Evolutionary conservation across 2,797 vertebrate species (phyloP).

Genomic region (Manis crassicaudata): DNA sequence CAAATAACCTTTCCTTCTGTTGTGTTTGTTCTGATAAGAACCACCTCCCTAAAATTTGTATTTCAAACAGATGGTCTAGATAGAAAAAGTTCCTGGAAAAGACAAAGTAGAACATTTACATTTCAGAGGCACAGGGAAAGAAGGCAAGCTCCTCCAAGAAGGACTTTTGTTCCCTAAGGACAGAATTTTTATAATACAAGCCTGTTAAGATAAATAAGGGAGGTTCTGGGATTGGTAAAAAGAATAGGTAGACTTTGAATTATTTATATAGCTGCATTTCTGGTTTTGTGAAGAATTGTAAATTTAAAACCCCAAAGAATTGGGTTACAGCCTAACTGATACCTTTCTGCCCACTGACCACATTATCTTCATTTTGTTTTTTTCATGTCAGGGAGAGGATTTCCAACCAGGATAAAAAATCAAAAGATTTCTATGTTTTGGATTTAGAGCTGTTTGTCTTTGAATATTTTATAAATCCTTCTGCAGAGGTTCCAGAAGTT

Average conservation of each 20-base stretch:
- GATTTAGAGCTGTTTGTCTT: background rate
- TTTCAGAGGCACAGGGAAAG: background rate
- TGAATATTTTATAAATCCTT: background rate
- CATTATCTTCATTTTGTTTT: background rate
- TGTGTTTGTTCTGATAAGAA: background rate
- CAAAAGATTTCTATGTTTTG: background rate
- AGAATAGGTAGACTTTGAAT: background rate
- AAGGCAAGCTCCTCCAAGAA: background rate
- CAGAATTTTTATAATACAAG: background rate
- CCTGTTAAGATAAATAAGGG: background rate
- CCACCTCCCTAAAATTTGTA: background rate
- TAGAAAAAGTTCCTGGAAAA: background rate
- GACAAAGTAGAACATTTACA: background rate
- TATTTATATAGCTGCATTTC: background rate
- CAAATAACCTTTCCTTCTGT: background rate
- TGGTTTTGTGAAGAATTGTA: background rate
- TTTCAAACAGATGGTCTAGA: background rate
- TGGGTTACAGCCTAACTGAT: background rate
- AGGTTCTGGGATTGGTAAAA: background rate
- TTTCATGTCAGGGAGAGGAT: background rate
- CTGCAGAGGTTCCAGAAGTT: background rate
- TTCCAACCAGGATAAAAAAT: background rate
- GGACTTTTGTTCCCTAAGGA: background rate
- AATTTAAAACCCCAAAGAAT: background rate
- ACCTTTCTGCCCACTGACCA: background rate